Conservation (phyloP, 2,797 vertebrate species). For the Ptychobarbus kaznakovi region DNA sequence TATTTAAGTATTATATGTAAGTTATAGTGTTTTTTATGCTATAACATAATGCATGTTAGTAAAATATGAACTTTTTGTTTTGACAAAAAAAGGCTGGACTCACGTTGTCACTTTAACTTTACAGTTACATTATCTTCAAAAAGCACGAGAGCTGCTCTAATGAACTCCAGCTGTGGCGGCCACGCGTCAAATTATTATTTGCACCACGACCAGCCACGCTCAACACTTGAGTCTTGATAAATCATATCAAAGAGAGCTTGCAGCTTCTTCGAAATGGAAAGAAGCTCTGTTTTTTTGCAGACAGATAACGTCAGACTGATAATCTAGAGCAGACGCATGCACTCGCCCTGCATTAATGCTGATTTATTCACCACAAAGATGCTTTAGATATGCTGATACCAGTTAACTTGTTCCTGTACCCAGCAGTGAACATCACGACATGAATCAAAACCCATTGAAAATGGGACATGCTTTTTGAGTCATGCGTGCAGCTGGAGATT, state of each 20-base stretch:
- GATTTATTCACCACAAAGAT: constrained; percentile 40
- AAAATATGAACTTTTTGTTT: background rate
- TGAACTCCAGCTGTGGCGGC: background rate
- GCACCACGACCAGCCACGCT: background rate
- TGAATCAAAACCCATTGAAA: background rate
- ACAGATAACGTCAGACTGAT: constrained; percentile 33
- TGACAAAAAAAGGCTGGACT: background rate
- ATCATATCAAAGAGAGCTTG: constrained; percentile 20
- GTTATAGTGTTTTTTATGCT: background rate
- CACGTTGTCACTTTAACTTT: background rate
- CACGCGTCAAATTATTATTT: constrained; percentile 11
- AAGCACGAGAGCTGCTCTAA: constrained; percentile 4
- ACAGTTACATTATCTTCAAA: constrained; percentile 10
- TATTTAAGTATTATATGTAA: background rate
- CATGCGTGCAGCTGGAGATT: constrained; percentile 8
- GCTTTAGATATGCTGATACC: constrained; percentile 28
- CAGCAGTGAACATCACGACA: constrained; percentile 8
- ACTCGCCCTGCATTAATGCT: constrained; percentile 30
- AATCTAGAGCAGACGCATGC: constrained; percentile 30
- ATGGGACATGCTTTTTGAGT: background rate
- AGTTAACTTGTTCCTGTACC: constrained; percentile 38
- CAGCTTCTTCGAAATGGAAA: constrained; percentile 25
- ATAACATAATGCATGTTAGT: background rate
- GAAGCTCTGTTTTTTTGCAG: background rate
- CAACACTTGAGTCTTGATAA: constrained; percentile 18